Evolutionary conservation across 2,113 vertebrate genomes (phyloP), one percentile per base, ranked within the genome.

Genomic region (Budorcas taxicolor): DNA sequence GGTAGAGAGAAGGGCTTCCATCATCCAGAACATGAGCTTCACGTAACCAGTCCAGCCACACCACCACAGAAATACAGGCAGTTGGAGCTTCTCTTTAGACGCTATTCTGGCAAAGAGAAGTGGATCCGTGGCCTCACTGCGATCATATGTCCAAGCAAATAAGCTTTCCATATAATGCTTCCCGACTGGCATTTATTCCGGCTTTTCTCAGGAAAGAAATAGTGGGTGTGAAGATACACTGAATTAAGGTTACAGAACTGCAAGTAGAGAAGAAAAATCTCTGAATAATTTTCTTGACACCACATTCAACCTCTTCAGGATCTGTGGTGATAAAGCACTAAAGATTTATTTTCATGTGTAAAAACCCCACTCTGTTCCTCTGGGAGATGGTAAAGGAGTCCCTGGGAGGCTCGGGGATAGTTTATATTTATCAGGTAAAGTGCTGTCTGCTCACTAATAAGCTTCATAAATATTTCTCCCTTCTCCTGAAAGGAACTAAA

Each of bases 391-490:
- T 74, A 94, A 62, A 60, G 50, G 80, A 97, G 60, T 53, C 93
- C 17, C 71, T 67, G 19, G 53, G 93, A 94, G 47, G 52, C 58
- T 91, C 6, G 0, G n/a, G n/a, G 29, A 85, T 60, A 87, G 92
- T 98, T 98, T 97, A 67, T 98, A 85, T 98, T 98, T 97, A 97
- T 97, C 95, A 98, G 95, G 53, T 82, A 92, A 97, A 96, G 74
- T 89, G 85, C 95, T 98, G 94, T 97, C 94, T 91, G 13, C 93
- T 97, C 87, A 71, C 97, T 98, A 97, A 97, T 98, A 97, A 98
- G 96, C 78, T 97, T 98, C 96, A 97, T 97, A 98, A 97, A 98
- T 98, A 98, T 97, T 97, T 92, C 76, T 96, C 92, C 52, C 78
- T 95, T 94, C 76, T 88, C 25, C 57, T 91, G 21, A 92, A 96